Percentiles rank a stretch among this genome's conserved stretches.
These are phyloP conservation scores for Pelodiscus sinensis DNA, from an alignment of 2,113 vertebrate species.

Conservation along the genomic window DNA sequence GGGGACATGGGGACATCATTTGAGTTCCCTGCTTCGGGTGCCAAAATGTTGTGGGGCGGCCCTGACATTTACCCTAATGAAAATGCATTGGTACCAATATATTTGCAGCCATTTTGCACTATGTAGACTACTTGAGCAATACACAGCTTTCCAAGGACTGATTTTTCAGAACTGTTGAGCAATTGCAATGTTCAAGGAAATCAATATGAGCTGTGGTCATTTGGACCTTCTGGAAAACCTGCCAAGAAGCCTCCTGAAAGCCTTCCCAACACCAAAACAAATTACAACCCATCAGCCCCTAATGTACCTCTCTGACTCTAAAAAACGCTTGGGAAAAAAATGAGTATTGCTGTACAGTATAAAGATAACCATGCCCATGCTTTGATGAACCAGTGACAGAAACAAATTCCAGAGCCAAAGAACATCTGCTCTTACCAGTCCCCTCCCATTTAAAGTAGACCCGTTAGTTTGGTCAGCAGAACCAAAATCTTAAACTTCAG, in stretches of 20 bases:
- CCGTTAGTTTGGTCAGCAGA: not conserved
- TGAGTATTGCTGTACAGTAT: not conserved
- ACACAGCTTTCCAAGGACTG: not conserved
- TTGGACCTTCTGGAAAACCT: not conserved
- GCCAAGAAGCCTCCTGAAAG: not conserved
- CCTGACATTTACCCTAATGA: not conserved
- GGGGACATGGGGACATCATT: too few relatives aligned
- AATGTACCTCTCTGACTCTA: not conserved
- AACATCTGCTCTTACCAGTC: not conserved
- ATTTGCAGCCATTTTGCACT: not conserved
- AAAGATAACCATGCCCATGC: rapidly evolving
- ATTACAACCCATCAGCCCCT: not conserved
- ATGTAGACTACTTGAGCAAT: not conserved
- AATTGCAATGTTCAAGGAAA: not conserved
- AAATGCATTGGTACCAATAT: not conserved
- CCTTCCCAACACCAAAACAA: not conserved
- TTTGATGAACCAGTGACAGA: not conserved
- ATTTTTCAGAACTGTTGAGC: not conserved
- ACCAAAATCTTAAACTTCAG: not conserved
- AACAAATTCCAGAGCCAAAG: not conserved
- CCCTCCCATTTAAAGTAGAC: not conserved
- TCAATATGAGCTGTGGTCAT: not conserved
- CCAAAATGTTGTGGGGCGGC: too few relatives aligned
- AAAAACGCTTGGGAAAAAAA: constrained; percentile 20
- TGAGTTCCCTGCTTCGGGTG: too few relatives aligned